Evolutionary conservation across 1,140 invertebrate genomes (phyloP), one percentile per base, ranked within the genome.

Genomic region (Lineus longissimus): DNA sequence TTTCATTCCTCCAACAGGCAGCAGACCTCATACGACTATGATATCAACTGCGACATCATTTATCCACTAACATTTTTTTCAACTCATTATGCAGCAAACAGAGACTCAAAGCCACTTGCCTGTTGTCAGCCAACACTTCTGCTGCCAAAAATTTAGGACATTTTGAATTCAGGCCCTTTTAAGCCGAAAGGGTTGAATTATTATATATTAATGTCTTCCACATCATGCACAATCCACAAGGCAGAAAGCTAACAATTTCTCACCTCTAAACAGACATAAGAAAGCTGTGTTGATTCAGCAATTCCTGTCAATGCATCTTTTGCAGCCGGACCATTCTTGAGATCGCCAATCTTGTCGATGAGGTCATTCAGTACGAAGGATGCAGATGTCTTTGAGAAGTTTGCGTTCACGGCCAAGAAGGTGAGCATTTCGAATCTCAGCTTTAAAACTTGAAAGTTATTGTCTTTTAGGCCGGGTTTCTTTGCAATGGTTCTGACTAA

Each of bases 401-500:
- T 70, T 70, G 88, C 88, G 72, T 88, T 91, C 76, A 92, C 88
- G 0, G 90, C 89, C 19, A 95, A 83, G 62, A 86, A 85, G 70
- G 90, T 89, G 7, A 94, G 84, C 13, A 89, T 85, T 67, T 95
- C 92, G 11, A 96, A 75, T 69, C 89, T 87, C 1, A 89, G 81
- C 77, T 94, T 94, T n/a, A 94, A 80, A 13, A 94, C 92, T 85
- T 95, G 93, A 65, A 95, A 93, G 81, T 96, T 95, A 58, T 89
- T 95, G 71, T 96, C 94, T 73, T 93, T 95, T 0, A 95, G 85
- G 2, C 94, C 94, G 0, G 94, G 93, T 78, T 94, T 95, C 70
- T 89, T 93, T 61, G 86, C 87, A 13, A 96, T 72, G 4, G 85
- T 86, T 59, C 88, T 85, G 9, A 93, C 85, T 43, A 94, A 76